phyloP scores from a whole-genome alignment of 2,113 vertebrate species.

The Mola mola region DNA sequence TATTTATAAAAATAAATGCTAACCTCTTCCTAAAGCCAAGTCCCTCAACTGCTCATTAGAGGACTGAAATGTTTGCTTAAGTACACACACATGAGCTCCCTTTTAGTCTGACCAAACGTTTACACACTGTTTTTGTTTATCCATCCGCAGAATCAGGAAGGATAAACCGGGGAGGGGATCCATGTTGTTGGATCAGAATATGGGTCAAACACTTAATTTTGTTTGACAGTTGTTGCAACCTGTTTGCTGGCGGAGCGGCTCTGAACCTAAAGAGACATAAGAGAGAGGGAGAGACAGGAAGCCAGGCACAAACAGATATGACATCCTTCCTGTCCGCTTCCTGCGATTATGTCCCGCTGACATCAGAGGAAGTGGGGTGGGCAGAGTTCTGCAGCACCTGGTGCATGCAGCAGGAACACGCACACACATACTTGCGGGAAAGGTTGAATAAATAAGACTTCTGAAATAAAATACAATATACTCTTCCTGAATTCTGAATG shows the following conservation, averaged over 20 bases:
- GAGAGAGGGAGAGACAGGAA: slow-evolving; percentile 60
- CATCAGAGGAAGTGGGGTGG: slow-evolving; percentile 67
- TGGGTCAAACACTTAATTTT: slow-evolving; percentile 34
- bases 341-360: slow-evolving; percentile 74
- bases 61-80: too few relatives aligned
- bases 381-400: slow-evolving; percentile 50
- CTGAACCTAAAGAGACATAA: slow-evolving; percentile 53
- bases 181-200: slow-evolving; percentile 16
- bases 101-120: slow-evolving; percentile 20
- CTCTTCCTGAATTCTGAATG: neutral
- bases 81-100: neutral
- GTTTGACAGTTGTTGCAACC: slow-evolving; percentile 17
- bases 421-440: slow-evolving; percentile 8
- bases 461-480: neutral
- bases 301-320: slow-evolving; percentile 62
- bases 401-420: slow-evolving; percentile 10
- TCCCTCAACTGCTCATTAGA: too few relatives aligned
- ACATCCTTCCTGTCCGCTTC: slow-evolving; percentile 75
- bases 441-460: slow-evolving; percentile 5
- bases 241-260: slow-evolving; percentile 34
- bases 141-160: slow-evolving; percentile 33
- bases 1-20: too few relatives aligned
- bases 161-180: slow-evolving; percentile 14
- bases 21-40: too few relatives aligned
- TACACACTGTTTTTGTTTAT: slow-evolving; percentile 28